These are phyloP conservation scores for Automeris io DNA, from an alignment of 2,888 invertebrate genomes.

Conservation along the genomic window DNA sequence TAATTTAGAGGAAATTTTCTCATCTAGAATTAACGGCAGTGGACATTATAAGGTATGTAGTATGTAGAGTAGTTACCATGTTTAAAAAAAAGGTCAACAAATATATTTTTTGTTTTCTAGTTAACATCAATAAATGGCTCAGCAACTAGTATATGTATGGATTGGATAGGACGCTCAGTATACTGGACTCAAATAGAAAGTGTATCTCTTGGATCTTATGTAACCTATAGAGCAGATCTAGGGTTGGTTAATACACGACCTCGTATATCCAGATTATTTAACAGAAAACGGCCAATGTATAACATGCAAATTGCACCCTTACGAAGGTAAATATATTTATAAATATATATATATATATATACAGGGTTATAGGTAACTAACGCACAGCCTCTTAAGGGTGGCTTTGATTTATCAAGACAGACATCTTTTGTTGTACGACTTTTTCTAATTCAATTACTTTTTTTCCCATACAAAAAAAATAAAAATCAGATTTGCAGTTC, in stretches of 20 bases:
- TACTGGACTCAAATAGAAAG: conserved; percentile 86
- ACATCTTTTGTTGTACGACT: no score
- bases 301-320: conserved; percentile 86
- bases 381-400: no score
- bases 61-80: background rate
- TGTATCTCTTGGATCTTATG: conserved; percentile 57
- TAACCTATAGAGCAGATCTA: conserved; percentile 81
- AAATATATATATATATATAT: no score
- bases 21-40: conserved; percentile 75
- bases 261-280: conserved; percentile 71
- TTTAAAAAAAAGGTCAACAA: background rate
- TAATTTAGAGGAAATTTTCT: conserved; percentile 82
- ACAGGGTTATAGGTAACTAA: no score
- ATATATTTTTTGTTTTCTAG: conserved; percentile 27
- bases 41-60: conserved; percentile 60
- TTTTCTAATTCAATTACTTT: no score
- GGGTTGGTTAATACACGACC: conserved; percentile 77
- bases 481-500: no score
- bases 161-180: conserved; percentile 91
- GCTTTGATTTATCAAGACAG: no score
- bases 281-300: conserved; percentile 75
- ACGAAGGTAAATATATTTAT: conserved; percentile 71
- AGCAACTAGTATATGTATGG: conserved; percentile 83
- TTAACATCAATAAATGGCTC: conserved; percentile 63
- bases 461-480: no score